Evolutionary conservation across 2,888 invertebrate species (phyloP).

Genomic region (Zelleria hepariella): DNA sequence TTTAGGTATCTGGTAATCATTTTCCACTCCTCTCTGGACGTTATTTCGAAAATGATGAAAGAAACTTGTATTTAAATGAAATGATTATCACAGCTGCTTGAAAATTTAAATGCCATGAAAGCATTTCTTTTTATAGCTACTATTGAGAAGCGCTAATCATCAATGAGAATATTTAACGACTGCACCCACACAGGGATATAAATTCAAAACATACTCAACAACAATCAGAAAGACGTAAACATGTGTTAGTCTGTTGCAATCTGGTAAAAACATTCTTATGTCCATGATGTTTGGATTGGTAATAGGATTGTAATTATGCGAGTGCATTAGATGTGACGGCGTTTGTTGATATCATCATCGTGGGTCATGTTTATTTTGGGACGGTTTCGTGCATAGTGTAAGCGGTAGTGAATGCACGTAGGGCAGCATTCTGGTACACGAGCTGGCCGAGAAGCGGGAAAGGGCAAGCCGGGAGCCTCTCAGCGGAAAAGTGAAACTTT

Average conservation of each 20-base stretch:
- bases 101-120: not conserved
- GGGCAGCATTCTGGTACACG: not conserved
- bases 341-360: conserved; percentile 41
- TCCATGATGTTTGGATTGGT: conserved; percentile 9
- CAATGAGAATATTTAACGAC: not conserved
- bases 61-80: not conserved
- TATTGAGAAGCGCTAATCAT: not conserved
- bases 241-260: not conserved
- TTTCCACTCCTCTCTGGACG: not conserved
- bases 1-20: too few relatives aligned
- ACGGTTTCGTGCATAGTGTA: not conserved
- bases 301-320: conserved; percentile 28
- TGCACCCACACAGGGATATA: not conserved
- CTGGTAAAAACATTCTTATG: not conserved
- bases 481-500: conserved; percentile 4
- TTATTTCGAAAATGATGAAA: not conserved
- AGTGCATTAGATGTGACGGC: conserved; percentile 41
- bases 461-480: not conserved
- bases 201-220: not conserved
- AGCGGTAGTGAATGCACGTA: not conserved
- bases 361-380: conserved; percentile 57
- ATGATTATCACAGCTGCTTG: conserved; percentile 30
- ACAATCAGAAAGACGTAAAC: not conserved
- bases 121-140: not conserved
- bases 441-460: not conserved